These are phyloP conservation scores for Melanotaenia duboulayi DNA, from an alignment of 2,113 vertebrate species.

Conservation along the genomic window DNA sequence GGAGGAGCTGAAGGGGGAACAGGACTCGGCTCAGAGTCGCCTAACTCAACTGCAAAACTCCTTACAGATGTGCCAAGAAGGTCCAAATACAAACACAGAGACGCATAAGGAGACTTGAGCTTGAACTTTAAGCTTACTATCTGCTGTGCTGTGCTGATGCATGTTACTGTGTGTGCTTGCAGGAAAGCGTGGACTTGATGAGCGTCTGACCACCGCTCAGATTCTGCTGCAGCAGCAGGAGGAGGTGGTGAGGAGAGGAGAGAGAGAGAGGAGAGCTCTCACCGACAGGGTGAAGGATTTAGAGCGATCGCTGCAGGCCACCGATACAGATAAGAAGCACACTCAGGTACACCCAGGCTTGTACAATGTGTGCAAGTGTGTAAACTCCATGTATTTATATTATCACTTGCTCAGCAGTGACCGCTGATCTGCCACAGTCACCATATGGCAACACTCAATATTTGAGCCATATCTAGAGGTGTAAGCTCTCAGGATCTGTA, in stretches of 20 bases:
- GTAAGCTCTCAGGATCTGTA: conserved; percentile 17
- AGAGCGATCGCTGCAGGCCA: conserved; percentile 83
- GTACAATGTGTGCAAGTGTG: not conserved
- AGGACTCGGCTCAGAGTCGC: conserved; percentile 75
- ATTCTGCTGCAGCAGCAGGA: conserved; percentile 86
- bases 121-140: too few relatives aligned
- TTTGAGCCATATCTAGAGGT: not conserved
- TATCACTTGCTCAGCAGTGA: conserved; percentile 31
- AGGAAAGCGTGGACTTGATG: conserved; percentile 82
- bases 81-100: conserved; percentile 45
- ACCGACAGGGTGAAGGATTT: conserved; percentile 83
- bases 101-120: not conserved
- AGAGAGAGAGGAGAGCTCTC: conserved; percentile 83
- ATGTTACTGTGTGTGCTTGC: not conserved
- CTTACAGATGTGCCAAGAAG: conserved; percentile 87
- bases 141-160: not conserved
- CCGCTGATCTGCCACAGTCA: conserved; percentile 2
- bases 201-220: conserved; percentile 83
- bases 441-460: conserved; percentile 59
- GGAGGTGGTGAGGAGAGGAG: conserved; percentile 81
- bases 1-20: conserved; percentile 83
- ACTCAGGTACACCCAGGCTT: conserved; percentile 80
- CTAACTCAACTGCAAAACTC: conserved; percentile 86
- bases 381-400: conserved; percentile 18
- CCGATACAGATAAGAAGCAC: conserved; percentile 81